Percentiles rank a stretch among this genome's conserved stretches.
phyloP scores from a whole-genome alignment of 2,113 vertebrate species.

The Macquaria ambigua region DNA sequence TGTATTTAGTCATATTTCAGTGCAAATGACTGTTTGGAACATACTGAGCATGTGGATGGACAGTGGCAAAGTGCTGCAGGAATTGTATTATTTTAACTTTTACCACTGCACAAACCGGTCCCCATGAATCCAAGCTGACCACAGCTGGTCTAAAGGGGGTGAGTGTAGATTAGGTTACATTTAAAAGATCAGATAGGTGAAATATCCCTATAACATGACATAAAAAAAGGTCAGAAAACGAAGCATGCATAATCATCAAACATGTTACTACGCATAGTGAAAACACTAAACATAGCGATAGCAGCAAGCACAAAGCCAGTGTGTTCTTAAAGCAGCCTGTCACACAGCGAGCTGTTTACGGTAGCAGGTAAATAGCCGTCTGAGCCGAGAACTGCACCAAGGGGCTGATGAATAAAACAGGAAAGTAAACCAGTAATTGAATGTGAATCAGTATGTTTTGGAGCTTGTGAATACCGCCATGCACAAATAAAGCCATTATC shows the following conservation, averaged over 20 bases:
- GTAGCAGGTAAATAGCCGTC: conserved; percentile 46
- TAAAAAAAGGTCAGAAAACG: not conserved
- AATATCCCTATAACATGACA: not conserved
- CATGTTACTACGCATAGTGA: not conserved
- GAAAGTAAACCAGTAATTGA: conserved; percentile 58
- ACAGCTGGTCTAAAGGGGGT: not conserved
- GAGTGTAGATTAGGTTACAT: not conserved
- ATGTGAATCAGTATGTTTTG: conserved; percentile 59
- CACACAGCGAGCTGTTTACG: conserved; percentile 37
- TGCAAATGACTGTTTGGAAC: not conserved
- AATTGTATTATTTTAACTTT: not conserved
- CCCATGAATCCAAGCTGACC: conserved; percentile 17
- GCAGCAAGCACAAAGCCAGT: not conserved
- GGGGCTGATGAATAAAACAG: conserved; percentile 66
- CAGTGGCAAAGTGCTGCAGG: not conserved
- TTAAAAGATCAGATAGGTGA: not conserved
- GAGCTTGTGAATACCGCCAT: conserved; percentile 48
- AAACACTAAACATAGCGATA: not conserved
- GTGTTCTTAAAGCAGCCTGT: conserved; percentile 15
- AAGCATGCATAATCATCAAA: not conserved
- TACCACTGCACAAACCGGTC: not conserved
- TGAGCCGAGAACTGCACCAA: conserved; percentile 38
- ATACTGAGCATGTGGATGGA: not conserved
- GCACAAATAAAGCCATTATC: conserved; percentile 77
- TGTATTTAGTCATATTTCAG: not conserved